phyloP scores from a whole-genome alignment of 2,797 vertebrate species.

The Hapalemur alaotrensis region DNA sequence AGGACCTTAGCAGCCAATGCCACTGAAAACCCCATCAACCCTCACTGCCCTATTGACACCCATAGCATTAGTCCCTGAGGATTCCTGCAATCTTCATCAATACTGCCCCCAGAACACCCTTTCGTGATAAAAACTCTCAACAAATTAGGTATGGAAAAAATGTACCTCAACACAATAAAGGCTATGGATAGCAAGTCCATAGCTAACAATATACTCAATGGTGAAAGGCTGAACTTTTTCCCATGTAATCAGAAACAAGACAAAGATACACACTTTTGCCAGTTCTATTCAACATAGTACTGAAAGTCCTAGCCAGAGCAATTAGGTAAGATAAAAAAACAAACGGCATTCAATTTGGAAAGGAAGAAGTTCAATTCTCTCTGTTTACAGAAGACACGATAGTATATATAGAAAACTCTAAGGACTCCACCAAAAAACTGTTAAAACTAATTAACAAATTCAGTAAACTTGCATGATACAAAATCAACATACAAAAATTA shows the following conservation, averaged over 20 bases:
- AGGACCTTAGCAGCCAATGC: neutral
- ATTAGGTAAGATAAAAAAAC: neutral
- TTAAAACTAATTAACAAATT: neutral
- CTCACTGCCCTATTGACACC: neutral
- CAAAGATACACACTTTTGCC: neutral
- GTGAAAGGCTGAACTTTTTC: neutral
- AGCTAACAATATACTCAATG: neutral
- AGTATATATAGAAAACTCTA: neutral
- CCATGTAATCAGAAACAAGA: neutral
- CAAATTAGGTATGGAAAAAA: neutral
- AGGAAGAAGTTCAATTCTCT: neutral
- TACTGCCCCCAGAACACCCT: neutral
- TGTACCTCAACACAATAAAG: neutral
- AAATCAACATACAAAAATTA: neutral
- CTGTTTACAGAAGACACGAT: neutral
- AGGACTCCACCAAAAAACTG: neutral
- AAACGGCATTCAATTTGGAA: neutral
- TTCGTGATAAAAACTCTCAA: neutral
- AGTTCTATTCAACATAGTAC: neutral
- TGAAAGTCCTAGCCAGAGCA: neutral
- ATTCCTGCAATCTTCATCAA: neutral
- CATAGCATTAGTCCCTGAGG: neutral
- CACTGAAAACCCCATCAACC: neutral
- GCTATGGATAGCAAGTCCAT: neutral
- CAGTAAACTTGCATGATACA: neutral